Conservation (phyloP, 2,888 invertebrate species). For the Myopa tessellatipennis region DNA sequence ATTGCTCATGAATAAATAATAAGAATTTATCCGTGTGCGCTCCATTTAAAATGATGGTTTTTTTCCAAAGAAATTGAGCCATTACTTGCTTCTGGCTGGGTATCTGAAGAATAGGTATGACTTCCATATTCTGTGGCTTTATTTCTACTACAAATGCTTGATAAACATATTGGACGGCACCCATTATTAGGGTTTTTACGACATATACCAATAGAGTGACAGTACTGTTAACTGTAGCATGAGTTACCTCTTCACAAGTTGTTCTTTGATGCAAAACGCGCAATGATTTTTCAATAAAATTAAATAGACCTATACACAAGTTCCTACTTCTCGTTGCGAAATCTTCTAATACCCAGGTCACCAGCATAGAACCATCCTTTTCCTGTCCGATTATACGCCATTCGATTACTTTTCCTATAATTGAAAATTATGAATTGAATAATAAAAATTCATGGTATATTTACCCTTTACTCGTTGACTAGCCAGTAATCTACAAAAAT, state of each 20-base stretch:
- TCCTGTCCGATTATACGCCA: conserved; percentile 87
- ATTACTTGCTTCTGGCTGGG: conserved; percentile 77
- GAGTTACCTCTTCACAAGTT: conserved; percentile 76
- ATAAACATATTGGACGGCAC: conserved; percentile 69
- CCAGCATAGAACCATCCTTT: conserved; percentile 78
- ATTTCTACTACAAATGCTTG: conserved; percentile 75
- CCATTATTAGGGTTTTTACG: conserved; percentile 68
- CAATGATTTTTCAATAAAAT: conserved; percentile 72
- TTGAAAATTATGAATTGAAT: not conserved
- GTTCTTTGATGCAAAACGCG: conserved; percentile 75
- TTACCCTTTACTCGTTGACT: conserved; percentile 63
- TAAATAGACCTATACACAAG: conserved; percentile 73
- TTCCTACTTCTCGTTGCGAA: conserved; percentile 64
- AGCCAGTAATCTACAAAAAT: conserved; percentile 66
- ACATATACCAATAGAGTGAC: conserved; percentile 78
- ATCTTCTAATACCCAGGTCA: conserved; percentile 74
- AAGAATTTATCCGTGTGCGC: conserved; percentile 75
- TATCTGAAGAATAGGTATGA: not conserved
- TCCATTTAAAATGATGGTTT: conserved; percentile 57
- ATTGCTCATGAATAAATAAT: conserved; percentile 81
- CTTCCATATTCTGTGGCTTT: not conserved
- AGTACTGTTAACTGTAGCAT: conserved; percentile 81
- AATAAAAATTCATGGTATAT: not conserved
- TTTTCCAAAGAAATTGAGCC: conserved; percentile 76
- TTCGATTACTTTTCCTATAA: conserved; percentile 76